A percentile compares a stretch with the other conserved stretches of the same genome.
Conservation (phyloP, 2,888 invertebrate genomes). For the Tenthredo scrophulariae region DNA sequence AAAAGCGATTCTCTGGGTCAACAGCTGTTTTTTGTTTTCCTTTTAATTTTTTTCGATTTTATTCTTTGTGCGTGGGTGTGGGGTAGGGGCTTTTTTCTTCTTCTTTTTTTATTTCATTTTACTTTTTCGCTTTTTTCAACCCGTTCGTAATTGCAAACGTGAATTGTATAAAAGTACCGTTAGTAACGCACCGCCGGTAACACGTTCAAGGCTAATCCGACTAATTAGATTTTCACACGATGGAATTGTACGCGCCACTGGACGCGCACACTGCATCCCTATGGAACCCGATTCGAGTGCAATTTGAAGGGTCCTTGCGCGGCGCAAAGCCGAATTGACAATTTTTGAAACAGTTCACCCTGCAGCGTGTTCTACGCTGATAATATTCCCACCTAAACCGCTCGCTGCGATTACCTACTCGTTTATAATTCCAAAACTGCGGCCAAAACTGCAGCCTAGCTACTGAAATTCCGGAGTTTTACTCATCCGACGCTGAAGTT, state of each 20-base stretch:
- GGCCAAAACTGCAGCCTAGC: background rate
- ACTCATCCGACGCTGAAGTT: background rate
- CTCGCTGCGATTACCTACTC: background rate
- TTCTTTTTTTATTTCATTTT: slow-evolving; percentile 33
- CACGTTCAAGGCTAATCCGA: slow-evolving; percentile 50
- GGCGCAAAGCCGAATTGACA: slow-evolving; percentile 39
- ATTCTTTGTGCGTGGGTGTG: too few species aligned
- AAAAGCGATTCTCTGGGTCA: slow-evolving; percentile 50
- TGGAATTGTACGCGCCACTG: slow-evolving; percentile 39
- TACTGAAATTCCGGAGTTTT: background rate
- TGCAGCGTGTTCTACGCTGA: slow-evolving; percentile 25
- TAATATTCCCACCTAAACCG: slow-evolving; percentile 22
- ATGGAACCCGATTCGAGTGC: slow-evolving; percentile 33
- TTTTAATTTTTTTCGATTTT: slow-evolving; percentile 24
- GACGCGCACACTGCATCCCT: slow-evolving; percentile 16
- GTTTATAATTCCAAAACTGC: background rate
- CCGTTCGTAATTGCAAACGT: slow-evolving; percentile 27
- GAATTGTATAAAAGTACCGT: slow-evolving; percentile 58
- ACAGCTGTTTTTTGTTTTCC: slow-evolving; percentile 31
- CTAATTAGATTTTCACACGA: slow-evolving; percentile 49
- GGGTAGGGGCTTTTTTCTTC: slow-evolving; percentile 15
- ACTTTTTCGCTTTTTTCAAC: slow-evolving; percentile 55
- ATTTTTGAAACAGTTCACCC: slow-evolving; percentile 22
- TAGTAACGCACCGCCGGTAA: slow-evolving; percentile 32
- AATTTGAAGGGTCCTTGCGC: slow-evolving; percentile 36